Evolutionary conservation across 2,113 vertebrate species (phyloP).

Genomic region (Rutilus rutilus): DNA sequence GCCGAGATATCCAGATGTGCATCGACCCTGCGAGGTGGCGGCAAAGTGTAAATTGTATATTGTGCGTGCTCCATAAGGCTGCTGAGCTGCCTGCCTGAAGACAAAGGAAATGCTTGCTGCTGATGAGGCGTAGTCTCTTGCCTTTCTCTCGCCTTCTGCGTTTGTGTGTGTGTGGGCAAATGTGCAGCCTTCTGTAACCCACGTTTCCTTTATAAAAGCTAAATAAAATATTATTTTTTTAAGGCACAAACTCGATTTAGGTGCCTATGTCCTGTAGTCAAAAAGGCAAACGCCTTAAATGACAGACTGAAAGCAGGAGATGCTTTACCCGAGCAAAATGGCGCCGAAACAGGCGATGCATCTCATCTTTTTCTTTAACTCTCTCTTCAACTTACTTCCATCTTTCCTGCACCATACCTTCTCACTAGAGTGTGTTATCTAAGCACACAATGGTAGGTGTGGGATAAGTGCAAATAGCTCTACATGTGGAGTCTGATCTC

Average conservation of each 20-base stretch:
- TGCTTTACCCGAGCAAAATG: conserved; percentile 3
- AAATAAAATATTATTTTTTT: background rate
- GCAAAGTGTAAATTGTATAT: conserved; percentile 12
- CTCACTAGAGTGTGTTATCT: conserved; percentile 40
- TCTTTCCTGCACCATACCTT: conserved; percentile 16
- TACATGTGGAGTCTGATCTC: conserved; percentile 74
- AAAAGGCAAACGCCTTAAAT: background rate
- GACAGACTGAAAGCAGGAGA: background rate
- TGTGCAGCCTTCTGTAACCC: conserved; percentile 32
- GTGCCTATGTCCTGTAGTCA: background rate
- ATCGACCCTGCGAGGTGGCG: background rate
- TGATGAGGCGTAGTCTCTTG: conserved; percentile 60
- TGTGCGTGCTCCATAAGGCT: conserved; percentile 43
- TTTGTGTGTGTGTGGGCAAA: conserved; percentile 19
- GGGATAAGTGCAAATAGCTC: conserved; percentile 77
- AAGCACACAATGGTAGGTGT: conserved; percentile 33
- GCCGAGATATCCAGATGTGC: conserved; percentile 17
- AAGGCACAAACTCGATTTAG: background rate
- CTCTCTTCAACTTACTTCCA: background rate
- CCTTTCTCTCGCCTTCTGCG: conserved; percentile 39
- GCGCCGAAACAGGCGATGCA: background rate
- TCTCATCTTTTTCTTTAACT: conserved; percentile 28
- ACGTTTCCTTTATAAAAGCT: background rate
- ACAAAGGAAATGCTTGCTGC: conserved; percentile 62
- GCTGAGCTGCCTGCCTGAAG: conserved; percentile 57